Base-by-base conservation (phyloP, 2,113 vertebrate genomes). In the Hiodon tergisus region DNA sequence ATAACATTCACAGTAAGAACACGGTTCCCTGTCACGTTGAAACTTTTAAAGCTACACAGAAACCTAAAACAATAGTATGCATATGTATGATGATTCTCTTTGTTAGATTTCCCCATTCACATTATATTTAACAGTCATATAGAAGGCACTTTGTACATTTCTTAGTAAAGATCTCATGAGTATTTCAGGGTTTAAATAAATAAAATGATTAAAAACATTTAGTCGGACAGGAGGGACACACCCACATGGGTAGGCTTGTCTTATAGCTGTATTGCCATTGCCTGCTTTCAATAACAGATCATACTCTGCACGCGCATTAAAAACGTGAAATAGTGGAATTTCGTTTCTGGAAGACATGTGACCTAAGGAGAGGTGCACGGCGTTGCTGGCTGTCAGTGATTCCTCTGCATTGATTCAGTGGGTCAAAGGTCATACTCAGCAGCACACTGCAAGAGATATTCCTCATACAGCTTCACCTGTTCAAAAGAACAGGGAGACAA, bases 401-500 rank as follows among this genome's bases (percentile, higher is more conserved):
- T 13, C 5, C 50, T 74, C 68, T 54, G 72, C 69, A 68, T n/a
- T 51, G 69, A 78, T 6, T 14, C 69, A 65, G 31, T 11, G 50
- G 62, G 60, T 90, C 82, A 91, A 76, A 92, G 78, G 81, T 92
- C 90, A 71, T 88, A 88, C 76, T 92, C 91, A 46, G 87, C 85
- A 14, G 90, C 89, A 78, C 91, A 91, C 82, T 91, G 87, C 74
- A 87, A 86, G 52, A 92, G 89, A 76, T 90, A 92, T 82, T 89
- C 90, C 31, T 91, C 87, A 53, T 92, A 92, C 51, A 92, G 74
- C 74, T 86, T 86, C 51, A 51, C 83, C 91, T 92, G 87, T 74
- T 54, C 55, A 13, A 31, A 65, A 48, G 54, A 60, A 67, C 47
- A 66, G n/a, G 68, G 14, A 69, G 1, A 69, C 7, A 65, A 2